Base-by-base conservation (phyloP, 92 coral and sea anemone genomes). In the Palythoa heliodiscus region DNA sequence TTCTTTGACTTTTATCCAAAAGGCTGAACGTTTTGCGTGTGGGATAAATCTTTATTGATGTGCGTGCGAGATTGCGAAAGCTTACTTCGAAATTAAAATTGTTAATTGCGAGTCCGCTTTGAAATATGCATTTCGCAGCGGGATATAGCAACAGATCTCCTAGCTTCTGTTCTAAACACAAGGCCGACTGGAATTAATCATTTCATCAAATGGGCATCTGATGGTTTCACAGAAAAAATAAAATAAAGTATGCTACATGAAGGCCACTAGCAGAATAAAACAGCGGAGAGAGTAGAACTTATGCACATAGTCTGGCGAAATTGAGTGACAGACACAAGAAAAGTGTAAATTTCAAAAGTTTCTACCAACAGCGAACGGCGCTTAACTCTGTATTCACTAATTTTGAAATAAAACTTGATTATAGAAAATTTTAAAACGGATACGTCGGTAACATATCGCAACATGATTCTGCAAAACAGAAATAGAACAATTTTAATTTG, bases 121-220 rank as follows among this genome's bases (percentile, higher is more conserved):
- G 74, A 80, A 80, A 80, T 80, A 80, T 80, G 84, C 84, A 66
- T 80, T 80, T 80, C 84, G 54, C 84, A 80, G 84, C 84, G 84
- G 84, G 84, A 61, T 63, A 80, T 80, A 60, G 73, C 84, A 16
- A 80, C 74, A 80, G 66, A 66, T 48, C 84, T 79, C 63, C 84
- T 52, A 19, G 70, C 60, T 64, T 80, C 84, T 80, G 84, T 66
- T 47, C 84, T 11, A 38, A 52, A 63, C 58, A 11, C 48, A 70
- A 80, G 57, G 23, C 57, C 73, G 61, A 66, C 58, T 80, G 60
- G 9, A 22, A 80, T 66, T 80, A 80, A 80, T 80, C 72, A 40
- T 80, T 43, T 50, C 55, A 80, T 64, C 73, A 47, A 80, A 80
- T 63, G 84, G 73, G 64, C 84, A 64, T 80, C 61, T 64, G 40